These are phyloP conservation scores for Dysidea cf. avara DNA, from an alignment of 37 sponge, comb jelly and placozoan genomes.

Conservation along the genomic window DNA sequence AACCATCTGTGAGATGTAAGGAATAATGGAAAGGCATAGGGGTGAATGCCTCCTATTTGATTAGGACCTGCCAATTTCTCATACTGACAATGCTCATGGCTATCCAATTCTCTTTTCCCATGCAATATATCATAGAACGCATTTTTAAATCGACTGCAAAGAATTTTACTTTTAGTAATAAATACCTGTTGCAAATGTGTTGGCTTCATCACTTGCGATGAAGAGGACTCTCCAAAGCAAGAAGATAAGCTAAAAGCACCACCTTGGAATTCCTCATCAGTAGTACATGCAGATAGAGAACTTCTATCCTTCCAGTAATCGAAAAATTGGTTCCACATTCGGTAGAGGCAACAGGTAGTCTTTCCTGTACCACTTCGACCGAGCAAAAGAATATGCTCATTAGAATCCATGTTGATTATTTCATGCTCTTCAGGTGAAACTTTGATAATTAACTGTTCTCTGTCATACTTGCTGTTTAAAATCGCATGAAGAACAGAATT, in stretches of 20 bases:
- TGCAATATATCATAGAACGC: constrained; percentile 49
- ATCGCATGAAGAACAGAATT: no score
- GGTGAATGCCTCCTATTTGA: constrained; percentile 1
- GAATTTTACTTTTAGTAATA: constrained; percentile 52
- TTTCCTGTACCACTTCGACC: constrained; percentile 91
- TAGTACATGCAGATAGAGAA: no score
- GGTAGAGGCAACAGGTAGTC: constrained; percentile 77
- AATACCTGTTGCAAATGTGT: constrained; percentile 58
- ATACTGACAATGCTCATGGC: constrained; percentile 12
- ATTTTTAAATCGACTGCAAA: constrained; percentile 43
- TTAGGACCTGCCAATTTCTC: constrained; percentile 18
- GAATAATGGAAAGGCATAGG: constrained; percentile 44
- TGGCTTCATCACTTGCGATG: not conserved
- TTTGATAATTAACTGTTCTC: constrained; percentile 63
- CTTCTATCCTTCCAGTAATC: constrained; percentile 63
- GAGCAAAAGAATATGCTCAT: constrained; percentile 51
- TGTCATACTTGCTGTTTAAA: constrained; percentile 22
- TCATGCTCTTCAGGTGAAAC: constrained; percentile 74
- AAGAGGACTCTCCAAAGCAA: no score
- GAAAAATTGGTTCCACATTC: constrained; percentile 66
- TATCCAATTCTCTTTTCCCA: constrained; percentile 5
- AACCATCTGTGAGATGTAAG: constrained; percentile 49
- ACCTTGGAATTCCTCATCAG: no score
- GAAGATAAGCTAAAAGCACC: no score
- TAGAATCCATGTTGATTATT: constrained; percentile 51